These are phyloP conservation scores for Gasterosteus nipponicus DNA, from an alignment of 2,113 vertebrate genomes.

Conservation along the genomic window DNA sequence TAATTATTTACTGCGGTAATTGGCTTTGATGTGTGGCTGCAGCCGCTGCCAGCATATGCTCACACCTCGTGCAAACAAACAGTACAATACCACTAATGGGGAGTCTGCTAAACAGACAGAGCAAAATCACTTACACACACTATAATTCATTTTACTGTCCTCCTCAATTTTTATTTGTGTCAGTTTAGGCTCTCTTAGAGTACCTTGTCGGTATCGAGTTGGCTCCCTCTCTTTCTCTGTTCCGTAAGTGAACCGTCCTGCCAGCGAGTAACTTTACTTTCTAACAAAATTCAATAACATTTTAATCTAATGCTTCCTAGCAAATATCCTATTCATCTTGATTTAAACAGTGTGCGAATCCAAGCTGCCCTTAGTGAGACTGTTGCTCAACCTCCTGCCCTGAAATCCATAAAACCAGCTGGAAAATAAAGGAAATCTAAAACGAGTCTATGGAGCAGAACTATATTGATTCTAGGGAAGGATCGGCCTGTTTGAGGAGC, in stretches of 20 bases:
- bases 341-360: conserved; percentile 31
- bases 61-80: conserved; percentile 58
- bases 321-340: conserved; percentile 21
- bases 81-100: conserved; percentile 53
- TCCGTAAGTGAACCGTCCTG: conserved; percentile 22
- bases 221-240: conserved; percentile 11
- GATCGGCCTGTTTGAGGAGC: background rate
- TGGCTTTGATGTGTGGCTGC: conserved; percentile 71
- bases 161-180: conserved; percentile 16
- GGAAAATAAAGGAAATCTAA: background rate
- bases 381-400: background rate
- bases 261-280: conserved; percentile 31
- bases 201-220: background rate
- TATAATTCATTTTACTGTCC: conserved; percentile 23
- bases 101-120: conserved; percentile 56
- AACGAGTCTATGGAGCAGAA: background rate
- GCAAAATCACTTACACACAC: conserved; percentile 27
- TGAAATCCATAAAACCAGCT: background rate
- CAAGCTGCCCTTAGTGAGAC: conserved; percentile 13
- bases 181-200: conserved; percentile 22
- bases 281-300: conserved; percentile 46
- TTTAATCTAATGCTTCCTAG: conserved; percentile 41
- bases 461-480: background rate
- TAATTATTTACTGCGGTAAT: conserved; percentile 76
- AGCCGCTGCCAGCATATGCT: conserved; percentile 57